These are phyloP conservation scores for Plutomurus gul DNA, from an alignment of 1,140 invertebrate species.

Conservation along the genomic window DNA sequence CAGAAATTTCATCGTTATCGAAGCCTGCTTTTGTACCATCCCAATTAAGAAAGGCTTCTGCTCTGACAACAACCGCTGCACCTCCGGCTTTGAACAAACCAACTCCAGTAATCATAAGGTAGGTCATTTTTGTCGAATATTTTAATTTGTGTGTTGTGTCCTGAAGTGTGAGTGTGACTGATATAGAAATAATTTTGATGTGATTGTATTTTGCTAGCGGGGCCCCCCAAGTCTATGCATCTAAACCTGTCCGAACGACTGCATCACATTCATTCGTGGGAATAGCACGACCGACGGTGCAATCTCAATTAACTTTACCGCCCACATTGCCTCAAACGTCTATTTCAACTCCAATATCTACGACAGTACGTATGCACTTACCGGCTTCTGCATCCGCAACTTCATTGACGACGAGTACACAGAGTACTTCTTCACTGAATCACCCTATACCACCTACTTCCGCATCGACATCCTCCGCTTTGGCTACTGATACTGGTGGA, in stretches of 20 bases:
- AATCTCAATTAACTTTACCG: neutral
- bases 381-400: neutral
- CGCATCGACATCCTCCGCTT: neutral
- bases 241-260: neutral
- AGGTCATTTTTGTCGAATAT: neutral
- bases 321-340: neutral
- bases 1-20: slow-evolving; percentile 48
- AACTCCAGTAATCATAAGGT: slow-evolving; percentile 48
- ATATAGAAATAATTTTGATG: neutral
- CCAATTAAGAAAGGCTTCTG: slow-evolving; percentile 32
- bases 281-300: neutral
- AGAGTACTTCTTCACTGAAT: neutral
- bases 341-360: neutral
- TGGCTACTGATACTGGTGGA: slow-evolving; percentile 50
- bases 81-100: slow-evolving; percentile 16
- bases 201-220: slow-evolving; percentile 37
- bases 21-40: slow-evolving; percentile 48
- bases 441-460: neutral
- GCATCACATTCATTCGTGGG: neutral
- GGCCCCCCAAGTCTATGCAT: slow-evolving; percentile 47
- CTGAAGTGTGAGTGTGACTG: neutral
- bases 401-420: neutral
- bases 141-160: neutral
- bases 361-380: neutral
- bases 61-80: neutral